A percentile compares a stretch with the other conserved stretches of the same genome.
Conservation (phyloP, 2,113 vertebrate species). For the Crypturellus undulatus region DNA sequence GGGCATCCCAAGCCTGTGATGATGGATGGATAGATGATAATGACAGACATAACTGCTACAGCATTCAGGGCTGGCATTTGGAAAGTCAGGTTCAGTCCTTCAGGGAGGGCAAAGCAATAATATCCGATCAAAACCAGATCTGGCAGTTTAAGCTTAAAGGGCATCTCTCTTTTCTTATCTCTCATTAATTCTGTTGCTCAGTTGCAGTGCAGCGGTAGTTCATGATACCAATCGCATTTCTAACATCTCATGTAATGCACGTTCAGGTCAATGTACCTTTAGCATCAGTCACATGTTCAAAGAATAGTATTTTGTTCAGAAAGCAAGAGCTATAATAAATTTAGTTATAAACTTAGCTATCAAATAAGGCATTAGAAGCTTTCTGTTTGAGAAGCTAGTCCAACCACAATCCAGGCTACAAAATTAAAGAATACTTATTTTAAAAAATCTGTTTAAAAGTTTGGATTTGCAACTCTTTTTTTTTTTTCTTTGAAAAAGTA, state of each 20-base stretch:
- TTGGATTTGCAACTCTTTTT: background rate
- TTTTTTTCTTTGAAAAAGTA: background rate
- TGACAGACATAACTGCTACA: background rate
- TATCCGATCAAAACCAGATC: background rate
- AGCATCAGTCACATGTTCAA: background rate
- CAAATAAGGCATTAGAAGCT: background rate
- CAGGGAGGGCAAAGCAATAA: background rate
- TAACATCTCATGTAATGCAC: background rate
- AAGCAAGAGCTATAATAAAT: background rate
- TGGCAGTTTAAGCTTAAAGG: background rate
- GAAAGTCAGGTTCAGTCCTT: background rate
- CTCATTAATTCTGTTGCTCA: background rate
- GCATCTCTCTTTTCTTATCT: background rate
- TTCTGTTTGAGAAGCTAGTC: background rate
- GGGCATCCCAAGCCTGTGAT: background rate
- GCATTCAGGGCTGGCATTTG: background rate
- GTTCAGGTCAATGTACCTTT: background rate
- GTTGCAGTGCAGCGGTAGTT: background rate
- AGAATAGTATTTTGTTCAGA: background rate
- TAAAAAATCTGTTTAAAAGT: slow-evolving; percentile 13
- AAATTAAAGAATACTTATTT: background rate
- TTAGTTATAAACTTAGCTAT: background rate
- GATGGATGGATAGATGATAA: background rate
- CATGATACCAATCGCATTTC: background rate
- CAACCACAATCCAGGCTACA: background rate